Conservation (phyloP, 2,888 invertebrate species). For the Hypena proboscidalis region DNA sequence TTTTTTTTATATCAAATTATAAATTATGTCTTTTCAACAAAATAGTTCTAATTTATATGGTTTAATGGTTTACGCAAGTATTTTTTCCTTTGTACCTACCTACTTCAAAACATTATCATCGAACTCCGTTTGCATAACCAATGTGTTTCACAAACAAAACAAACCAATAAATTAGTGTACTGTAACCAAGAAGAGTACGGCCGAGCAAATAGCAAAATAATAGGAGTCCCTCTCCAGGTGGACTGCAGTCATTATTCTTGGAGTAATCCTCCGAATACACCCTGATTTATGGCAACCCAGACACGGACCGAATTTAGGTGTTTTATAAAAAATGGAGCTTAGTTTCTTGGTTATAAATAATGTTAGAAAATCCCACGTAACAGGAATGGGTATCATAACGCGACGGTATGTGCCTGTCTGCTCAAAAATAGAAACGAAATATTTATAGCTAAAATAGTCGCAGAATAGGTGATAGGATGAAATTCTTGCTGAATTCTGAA, state of each 20-base stretch:
- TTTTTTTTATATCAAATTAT: too few species aligned
- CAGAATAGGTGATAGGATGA: slow-evolving; percentile 10
- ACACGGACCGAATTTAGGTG: slow-evolving; percentile 82
- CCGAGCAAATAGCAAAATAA: slow-evolving; percentile 77
- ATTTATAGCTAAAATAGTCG: slow-evolving; percentile 8
- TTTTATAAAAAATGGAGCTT: slow-evolving; percentile 82
- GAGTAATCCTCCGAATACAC: slow-evolving; percentile 82
- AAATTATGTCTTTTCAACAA: too few species aligned
- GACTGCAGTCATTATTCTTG: slow-evolving; percentile 83
- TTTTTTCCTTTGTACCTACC: too few species aligned
- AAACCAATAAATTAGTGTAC: slow-evolving; percentile 12
- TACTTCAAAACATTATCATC: too few species aligned
- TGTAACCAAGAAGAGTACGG: slow-evolving; percentile 52
- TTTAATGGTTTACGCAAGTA: too few species aligned
- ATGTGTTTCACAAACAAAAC: too few species aligned
- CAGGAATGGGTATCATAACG: slow-evolving; percentile 55
- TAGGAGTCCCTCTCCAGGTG: slow-evolving; percentile 80
- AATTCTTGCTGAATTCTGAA: slow-evolving; percentile 4
- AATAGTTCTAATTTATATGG: too few species aligned
- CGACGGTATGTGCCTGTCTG: slow-evolving; percentile 32
- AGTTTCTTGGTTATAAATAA: slow-evolving; percentile 78
- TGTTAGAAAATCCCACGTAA: slow-evolving; percentile 66
- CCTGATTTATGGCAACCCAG: slow-evolving; percentile 76
- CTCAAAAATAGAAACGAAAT: slow-evolving; percentile 35
- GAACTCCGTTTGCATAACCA: too few species aligned